phyloP scores from a whole-genome alignment of 53 echinoderm and acorn worm genomes.

The Echinometra lucunter region DNA sequence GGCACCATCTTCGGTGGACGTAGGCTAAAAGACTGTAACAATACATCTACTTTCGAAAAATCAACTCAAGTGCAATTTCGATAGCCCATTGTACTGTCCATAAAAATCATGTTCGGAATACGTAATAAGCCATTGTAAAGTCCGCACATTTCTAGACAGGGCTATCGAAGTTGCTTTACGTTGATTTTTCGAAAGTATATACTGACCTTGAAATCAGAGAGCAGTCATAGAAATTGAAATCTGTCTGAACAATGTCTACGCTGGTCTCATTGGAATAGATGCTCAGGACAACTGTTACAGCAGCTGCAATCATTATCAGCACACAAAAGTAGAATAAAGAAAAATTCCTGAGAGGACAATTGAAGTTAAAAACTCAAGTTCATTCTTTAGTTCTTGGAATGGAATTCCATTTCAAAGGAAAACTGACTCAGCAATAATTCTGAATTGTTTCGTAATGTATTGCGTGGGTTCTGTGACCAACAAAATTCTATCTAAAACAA shows the following conservation, averaged over 20 bases:
- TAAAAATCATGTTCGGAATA: too few relatives aligned
- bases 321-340: neutral
- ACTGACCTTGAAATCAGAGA: slow-evolving; percentile 73
- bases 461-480: too few relatives aligned
- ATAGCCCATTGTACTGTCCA: too few relatives aligned
- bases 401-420: neutral
- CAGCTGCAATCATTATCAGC: slow-evolving; percentile 72
- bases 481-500: too few relatives aligned
- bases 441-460: neutral
- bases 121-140: too few relatives aligned
- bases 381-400: neutral
- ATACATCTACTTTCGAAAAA: too few relatives aligned
- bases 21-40: too few relatives aligned
- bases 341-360: neutral
- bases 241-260: slow-evolving; percentile 77
- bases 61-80: too few relatives aligned
- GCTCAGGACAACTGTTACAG: slow-evolving; percentile 79
- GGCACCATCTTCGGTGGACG: too few relatives aligned
- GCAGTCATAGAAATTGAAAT: slow-evolving; percentile 87
- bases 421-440: neutral
- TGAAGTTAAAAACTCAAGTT: neutral
- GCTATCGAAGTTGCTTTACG: too few relatives aligned
- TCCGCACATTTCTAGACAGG: too few relatives aligned
- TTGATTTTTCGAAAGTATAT: neutral
- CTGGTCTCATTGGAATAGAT: slow-evolving; percentile 79